Percentiles rank a stretch among this genome's conserved stretches.
Conservation (phyloP, 2,888 invertebrate species). For the Microdon myrmicae region DNA sequence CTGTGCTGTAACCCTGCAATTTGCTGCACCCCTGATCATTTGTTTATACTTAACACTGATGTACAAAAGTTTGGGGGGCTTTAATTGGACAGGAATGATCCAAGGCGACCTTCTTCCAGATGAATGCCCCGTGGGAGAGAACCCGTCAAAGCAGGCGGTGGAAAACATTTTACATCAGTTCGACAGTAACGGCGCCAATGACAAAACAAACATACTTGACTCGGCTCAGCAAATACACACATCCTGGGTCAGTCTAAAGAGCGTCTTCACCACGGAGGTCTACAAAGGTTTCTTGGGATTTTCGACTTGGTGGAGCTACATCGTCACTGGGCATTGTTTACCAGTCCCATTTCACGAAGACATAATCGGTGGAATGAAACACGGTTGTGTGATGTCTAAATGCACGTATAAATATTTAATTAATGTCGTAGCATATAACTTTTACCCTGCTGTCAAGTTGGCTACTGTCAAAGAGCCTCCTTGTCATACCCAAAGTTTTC, state of each 20-base stretch:
- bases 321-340: slow-evolving; percentile 89
- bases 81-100: slow-evolving; percentile 74
- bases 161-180: slow-evolving; percentile 30
- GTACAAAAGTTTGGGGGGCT: slow-evolving; percentile 91
- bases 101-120: slow-evolving; percentile 64
- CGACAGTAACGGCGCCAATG: slow-evolving; percentile 46
- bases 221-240: slow-evolving; percentile 81
- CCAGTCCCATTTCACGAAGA: slow-evolving; percentile 84
- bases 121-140: slow-evolving; percentile 66
- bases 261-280: slow-evolving; percentile 85
- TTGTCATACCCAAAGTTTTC: no score
- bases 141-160: slow-evolving; percentile 6
- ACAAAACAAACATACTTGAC: slow-evolving; percentile 70
- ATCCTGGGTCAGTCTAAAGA: slow-evolving; percentile 83
- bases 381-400: no score
- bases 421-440: no score
- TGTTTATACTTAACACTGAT: slow-evolving; percentile 86
- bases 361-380: no score
- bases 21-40: slow-evolving; percentile 88
- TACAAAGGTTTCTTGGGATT: slow-evolving; percentile 89
- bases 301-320: slow-evolving; percentile 91
- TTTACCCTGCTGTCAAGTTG: no score
- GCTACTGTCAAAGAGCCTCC: no score
- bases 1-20: slow-evolving; percentile 95
- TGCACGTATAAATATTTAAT: no score